phyloP scores from a whole-genome alignment of 2,888 invertebrate species.

The Ashinkailepas kermadecensis region DNA sequence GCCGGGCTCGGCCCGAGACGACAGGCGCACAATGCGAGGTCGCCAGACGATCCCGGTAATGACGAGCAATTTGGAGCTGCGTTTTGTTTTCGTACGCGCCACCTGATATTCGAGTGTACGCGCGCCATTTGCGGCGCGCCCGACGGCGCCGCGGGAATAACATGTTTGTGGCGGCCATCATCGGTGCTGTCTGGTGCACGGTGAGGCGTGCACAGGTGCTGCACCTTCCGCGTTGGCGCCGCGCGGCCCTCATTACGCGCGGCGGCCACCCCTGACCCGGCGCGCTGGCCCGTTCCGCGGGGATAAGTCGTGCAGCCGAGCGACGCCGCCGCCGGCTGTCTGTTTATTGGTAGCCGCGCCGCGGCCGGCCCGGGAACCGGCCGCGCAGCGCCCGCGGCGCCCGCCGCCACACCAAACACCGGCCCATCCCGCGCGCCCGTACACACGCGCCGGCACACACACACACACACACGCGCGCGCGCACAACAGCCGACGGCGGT shows the following conservation, averaged over 20 bases:
- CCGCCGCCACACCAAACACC: neutral
- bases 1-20: too few species aligned
- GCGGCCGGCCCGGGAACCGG: neutral
- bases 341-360: neutral
- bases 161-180: neutral
- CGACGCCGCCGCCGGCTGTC: too few species aligned
- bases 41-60: neutral
- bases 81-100: neutral
- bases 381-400: neutral
- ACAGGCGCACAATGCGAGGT: neutral
- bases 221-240: neutral
- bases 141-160: neutral
- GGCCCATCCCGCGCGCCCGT: too few species aligned
- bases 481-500: neutral
- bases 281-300: neutral
- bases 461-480: neutral
- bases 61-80: neutral
- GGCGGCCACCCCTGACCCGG: neutral
- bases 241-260: neutral
- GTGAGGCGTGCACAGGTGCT: neutral
- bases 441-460: too few species aligned
- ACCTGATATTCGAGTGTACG: neutral
- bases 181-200: neutral
- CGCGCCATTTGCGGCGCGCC: neutral
- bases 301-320: too few species aligned